A percentile compares a stretch with the other conserved stretches of the same genome.
These are phyloP conservation scores for Cladorhizidae sp. DNA, from an alignment of 37 sponge, comb jelly and placozoan species.

Conservation along the genomic window DNA sequence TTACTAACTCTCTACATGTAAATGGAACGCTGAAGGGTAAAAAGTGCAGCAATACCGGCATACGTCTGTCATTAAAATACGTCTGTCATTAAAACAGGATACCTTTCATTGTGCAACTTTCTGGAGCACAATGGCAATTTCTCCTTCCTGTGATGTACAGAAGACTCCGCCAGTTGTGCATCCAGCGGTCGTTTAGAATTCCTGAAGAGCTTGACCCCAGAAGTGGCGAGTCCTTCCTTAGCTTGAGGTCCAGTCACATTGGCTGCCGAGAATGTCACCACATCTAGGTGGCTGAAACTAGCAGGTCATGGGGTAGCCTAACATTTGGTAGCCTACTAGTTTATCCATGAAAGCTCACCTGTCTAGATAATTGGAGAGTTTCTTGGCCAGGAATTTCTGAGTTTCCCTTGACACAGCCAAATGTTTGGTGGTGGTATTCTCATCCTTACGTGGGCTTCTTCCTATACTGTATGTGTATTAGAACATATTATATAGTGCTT, in stretches of 20 bases:
- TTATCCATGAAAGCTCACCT: constrained; percentile 17
- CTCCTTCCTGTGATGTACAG: too few relatives aligned
- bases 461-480: neutral
- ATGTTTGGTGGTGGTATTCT: neutral
- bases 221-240: neutral
- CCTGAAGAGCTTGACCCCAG: neutral
- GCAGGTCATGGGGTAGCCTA: neutral
- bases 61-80: neutral
- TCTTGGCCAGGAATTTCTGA: constrained; percentile 38
- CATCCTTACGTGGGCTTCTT: neutral
- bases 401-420: constrained; percentile 14
- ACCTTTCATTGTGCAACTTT: too few relatives aligned
- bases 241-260: neutral
- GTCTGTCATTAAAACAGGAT: neutral
- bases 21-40: neutral
- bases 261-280: neutral
- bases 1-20: too few relatives aligned
- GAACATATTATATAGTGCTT: too few relatives aligned
- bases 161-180: too few relatives aligned
- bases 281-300: neutral
- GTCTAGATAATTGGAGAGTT: constrained; percentile 30
- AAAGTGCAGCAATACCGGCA: neutral
- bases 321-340: neutral
- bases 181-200: neutral
- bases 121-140: too few relatives aligned